Evolutionary conservation across 1,140 invertebrate genomes (phyloP), one percentile per base, ranked within the genome.

Genomic region (Ceratosolen solmsi): DNA sequence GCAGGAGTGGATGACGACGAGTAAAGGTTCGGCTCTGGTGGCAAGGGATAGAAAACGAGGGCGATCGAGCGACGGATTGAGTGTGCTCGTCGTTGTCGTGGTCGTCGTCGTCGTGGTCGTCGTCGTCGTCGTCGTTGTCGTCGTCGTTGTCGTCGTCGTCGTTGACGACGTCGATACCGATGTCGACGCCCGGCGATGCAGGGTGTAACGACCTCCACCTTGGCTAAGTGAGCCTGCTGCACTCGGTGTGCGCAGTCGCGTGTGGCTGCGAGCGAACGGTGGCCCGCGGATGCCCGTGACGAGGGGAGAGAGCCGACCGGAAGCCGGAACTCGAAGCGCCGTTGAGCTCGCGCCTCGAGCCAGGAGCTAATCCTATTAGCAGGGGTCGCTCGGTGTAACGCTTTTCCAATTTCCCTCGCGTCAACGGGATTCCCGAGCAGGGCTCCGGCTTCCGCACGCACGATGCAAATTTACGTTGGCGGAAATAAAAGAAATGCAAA

Each of bases 181-280:
- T n/a, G n/a, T n/a, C 22, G 27, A 27, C 1, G 36, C 11, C 27
- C 36, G 27, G 36, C 54, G 51, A 83, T 82, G 82, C 82, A 83
- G 87, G 85, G 87, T 85, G 86, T 87, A 88, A 87, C 85, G 86
- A 87, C 87, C 86, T 88, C 86, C 76, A 87, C 84, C 84, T 87
- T 86, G 84, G 84, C 77, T 72, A 82, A 73, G 79, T 65, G 77
- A 72, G 75, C 51, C 77, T 78, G 82, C 75, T 80, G 73, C 83
- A 63, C 78, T 63, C 2, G 30, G 71, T 25, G 46, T 11, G 49
- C 20, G 36, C 84, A 85, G 81, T 85, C 78, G 84, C 75, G 83
- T 81, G 78, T 71, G 78, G 75, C 83, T 82, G 75, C 80, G 84
- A 84, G 79, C 80, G 82, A 73, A 76, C 51, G 9, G 75, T 81